Percentiles rank a stretch among this genome's conserved stretches.
Evolutionary conservation across 1,140 invertebrate genomes (phyloP).

Genomic region (Pteromalus puparum): DNA sequence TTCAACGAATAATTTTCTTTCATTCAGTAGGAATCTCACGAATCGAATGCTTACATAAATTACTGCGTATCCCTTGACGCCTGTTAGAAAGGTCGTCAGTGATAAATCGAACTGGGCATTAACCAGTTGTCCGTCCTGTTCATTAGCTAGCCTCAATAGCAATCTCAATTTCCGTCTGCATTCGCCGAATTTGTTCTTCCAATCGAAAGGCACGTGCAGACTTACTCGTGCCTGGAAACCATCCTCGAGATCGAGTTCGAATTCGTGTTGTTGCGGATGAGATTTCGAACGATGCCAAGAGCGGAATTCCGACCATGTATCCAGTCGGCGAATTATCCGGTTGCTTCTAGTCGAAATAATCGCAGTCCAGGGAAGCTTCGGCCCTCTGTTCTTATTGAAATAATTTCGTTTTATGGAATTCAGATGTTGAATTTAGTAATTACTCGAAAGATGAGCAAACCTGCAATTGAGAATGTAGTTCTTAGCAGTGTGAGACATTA

Average conservation of each 20-base stretch:
- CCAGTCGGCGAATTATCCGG: not conserved
- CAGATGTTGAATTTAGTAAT: not conserved
- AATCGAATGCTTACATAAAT: constrained; percentile 22
- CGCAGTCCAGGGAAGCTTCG: constrained; percentile 35
- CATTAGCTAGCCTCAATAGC: not conserved
- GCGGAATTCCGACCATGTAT: not conserved
- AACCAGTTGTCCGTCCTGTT: constrained; percentile 14
- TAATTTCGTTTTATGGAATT: not conserved
- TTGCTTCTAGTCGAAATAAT: constrained; percentile 34
- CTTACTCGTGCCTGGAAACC: not conserved
- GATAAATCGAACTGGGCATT: constrained; percentile 14
- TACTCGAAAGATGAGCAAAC: not conserved
- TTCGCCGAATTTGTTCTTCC: not conserved
- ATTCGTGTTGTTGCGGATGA: not conserved
- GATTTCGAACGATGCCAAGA: not conserved
- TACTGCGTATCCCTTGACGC: constrained; percentile 6
- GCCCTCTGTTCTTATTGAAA: constrained; percentile 18
- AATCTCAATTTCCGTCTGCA: not conserved
- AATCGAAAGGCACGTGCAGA: not conserved
- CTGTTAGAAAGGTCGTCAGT: not conserved
- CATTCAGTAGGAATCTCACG: not conserved
- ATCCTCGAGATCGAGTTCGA: not conserved
- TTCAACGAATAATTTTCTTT: no score
- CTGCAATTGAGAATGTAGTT: constrained; percentile 50
- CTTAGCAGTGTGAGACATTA: constrained; percentile 9